A percentile compares a stretch with the other conserved stretches of the same genome.
These are phyloP conservation scores for Parelbella ahira DNA, from an alignment of 2,888 invertebrate genomes.

Conservation along the genomic window DNA sequence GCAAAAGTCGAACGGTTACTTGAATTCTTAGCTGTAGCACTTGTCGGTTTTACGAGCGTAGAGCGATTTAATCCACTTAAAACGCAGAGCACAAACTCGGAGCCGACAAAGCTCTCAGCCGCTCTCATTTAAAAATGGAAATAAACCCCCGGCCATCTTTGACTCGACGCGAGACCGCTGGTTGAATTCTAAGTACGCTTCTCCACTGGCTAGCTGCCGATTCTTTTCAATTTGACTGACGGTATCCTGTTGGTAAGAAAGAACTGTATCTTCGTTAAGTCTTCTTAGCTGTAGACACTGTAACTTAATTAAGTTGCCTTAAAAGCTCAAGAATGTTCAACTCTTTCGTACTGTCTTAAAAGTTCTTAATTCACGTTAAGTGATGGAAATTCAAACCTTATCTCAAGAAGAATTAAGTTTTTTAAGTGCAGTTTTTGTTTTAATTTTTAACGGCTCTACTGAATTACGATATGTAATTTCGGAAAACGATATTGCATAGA, in stretches of 20 bases:
- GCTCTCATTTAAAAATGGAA: slow-evolving; percentile 81
- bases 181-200: slow-evolving; percentile 73
- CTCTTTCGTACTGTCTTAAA: slow-evolving; percentile 6
- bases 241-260: slow-evolving; percentile 23
- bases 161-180: slow-evolving; percentile 66
- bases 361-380: slow-evolving; percentile 8
- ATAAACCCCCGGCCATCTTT: slow-evolving; percentile 78
- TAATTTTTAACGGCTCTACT: too few species aligned
- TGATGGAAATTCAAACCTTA: background rate
- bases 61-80: slow-evolving; percentile 82
- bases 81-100: slow-evolving; percentile 78
- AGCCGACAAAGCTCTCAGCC: slow-evolving; percentile 80
- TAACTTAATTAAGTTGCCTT: slow-evolving; percentile 24
- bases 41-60: slow-evolving; percentile 80
- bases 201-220: slow-evolving; percentile 58
- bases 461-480: too few species aligned
- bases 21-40: slow-evolving; percentile 78
- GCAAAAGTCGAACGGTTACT: slow-evolving; percentile 80
- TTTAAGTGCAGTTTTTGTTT: background rate
- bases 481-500: too few species aligned
- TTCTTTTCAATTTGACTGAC: slow-evolving; percentile 54
- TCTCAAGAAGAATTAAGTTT: background rate
- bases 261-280: slow-evolving; percentile 24
- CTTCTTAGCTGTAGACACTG: slow-evolving; percentile 18
- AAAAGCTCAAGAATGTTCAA: slow-evolving; percentile 20